A percentile compares a stretch with the other conserved stretches of the same genome.
These are phyloP conservation scores for Microplitis mediator DNA, from an alignment of 1,140 invertebrate genomes.

Conservation along the genomic window DNA sequence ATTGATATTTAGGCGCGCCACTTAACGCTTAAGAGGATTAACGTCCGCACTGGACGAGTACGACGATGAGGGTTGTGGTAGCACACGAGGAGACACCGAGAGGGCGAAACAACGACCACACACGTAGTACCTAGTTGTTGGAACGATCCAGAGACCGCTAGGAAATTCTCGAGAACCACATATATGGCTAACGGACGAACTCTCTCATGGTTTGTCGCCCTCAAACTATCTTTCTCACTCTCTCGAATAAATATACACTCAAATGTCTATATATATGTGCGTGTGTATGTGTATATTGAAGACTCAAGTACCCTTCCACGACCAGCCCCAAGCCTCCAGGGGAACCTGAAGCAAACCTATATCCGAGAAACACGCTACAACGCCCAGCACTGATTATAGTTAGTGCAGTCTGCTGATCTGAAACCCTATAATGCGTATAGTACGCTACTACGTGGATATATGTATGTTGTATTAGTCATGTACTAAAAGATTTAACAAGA, in stretches of 20 bases:
- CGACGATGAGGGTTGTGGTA: constrained; percentile 8
- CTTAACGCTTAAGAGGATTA: constrained; percentile 60
- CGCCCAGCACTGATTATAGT: constrained; percentile 56
- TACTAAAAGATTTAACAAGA: background rate
- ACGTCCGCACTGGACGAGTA: constrained; percentile 42
- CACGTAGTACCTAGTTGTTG: background rate
- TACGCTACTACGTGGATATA: constrained; percentile 6
- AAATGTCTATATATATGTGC: background rate
- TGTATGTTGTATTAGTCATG: background rate
- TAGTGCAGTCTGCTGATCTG: constrained; percentile 56
- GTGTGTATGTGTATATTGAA: background rate
- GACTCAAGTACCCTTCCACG: background rate
- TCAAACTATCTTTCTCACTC: background rate
- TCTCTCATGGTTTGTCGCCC: background rate
- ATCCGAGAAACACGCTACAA: constrained; percentile 36
- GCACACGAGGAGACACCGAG: constrained; percentile 15
- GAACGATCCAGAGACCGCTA: constrained; percentile 3
- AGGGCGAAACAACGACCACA: background rate
- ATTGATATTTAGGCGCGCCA: constrained; percentile 59
- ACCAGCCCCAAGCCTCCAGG: background rate
- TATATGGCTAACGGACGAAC: background rate
- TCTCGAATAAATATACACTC: background rate
- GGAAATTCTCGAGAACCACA: background rate
- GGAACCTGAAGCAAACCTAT: constrained; percentile 26
- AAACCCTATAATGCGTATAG: constrained; percentile 48